These are phyloP conservation scores for Xiphorhynchus erythropygius DNA, from an alignment of 2,797 vertebrate genomes.

Conservation along the genomic window DNA sequence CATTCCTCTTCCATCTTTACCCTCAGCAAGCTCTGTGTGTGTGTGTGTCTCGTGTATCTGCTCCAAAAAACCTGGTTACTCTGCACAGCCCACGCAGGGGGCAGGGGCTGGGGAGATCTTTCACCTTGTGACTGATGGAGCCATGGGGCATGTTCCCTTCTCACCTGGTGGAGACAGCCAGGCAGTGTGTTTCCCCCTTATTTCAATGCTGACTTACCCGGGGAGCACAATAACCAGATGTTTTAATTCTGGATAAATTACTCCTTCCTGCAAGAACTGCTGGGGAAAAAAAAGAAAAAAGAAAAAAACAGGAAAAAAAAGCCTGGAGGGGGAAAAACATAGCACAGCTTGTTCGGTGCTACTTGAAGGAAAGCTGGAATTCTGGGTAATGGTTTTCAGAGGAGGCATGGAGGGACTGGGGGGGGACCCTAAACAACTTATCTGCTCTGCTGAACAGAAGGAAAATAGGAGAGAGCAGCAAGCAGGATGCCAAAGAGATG, in stretches of 20 bases:
- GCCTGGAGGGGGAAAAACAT: conserved; percentile 5
- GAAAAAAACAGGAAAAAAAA: background rate
- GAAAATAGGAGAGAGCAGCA: background rate
- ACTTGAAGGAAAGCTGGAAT: conserved; percentile 14
- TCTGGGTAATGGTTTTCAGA: conserved; percentile 48
- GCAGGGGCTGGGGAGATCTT: background rate
- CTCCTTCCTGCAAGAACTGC: conserved; percentile 14
- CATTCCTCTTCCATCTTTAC: background rate
- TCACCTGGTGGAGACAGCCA: background rate
- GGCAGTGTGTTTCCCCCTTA: background rate
- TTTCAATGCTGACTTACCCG: background rate
- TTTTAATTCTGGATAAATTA: conserved; percentile 55
- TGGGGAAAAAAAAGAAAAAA: background rate
- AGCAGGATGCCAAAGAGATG: background rate
- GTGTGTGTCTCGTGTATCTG: background rate
- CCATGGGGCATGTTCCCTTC: background rate
- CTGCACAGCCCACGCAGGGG: background rate
- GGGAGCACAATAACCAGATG: background rate
- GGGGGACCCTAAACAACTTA: background rate
- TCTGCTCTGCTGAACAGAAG: conserved; percentile 6
- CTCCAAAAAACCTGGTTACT: background rate
- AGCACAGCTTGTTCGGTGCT: conserved; percentile 15
- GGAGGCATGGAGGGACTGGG: background rate
- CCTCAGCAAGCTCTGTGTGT: background rate
- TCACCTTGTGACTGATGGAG: background rate